phyloP scores from a whole-genome alignment of 2,113 vertebrate genomes.

The Erinaceus europaeus region DNA sequence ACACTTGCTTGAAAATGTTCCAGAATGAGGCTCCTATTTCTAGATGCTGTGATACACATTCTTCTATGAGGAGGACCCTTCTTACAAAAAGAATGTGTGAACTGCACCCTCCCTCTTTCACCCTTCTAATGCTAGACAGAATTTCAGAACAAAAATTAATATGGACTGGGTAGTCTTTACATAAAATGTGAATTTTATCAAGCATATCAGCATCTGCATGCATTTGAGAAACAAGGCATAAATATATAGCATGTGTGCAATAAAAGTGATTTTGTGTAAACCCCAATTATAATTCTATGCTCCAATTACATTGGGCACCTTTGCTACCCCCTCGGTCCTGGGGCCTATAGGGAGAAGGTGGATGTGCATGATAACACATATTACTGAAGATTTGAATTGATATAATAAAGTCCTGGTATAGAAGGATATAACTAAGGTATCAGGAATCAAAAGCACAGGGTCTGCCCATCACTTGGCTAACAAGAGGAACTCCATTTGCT shows the following conservation, averaged over 20 bases:
- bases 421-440: neutral
- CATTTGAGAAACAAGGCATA: neutral
- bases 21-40: neutral
- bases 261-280: neutral
- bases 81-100: neutral
- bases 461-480: slow-evolving; percentile 1
- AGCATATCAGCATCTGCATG: neutral
- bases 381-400: neutral
- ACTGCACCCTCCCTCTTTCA: neutral
- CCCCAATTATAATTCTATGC: neutral
- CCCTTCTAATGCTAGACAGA: neutral
- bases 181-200: neutral
- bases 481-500: neutral
- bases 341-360: rapidly evolving
- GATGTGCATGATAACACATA: neutral
- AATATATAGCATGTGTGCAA: neutral
- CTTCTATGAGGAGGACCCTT: neutral
- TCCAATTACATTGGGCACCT: too few relatives aligned
- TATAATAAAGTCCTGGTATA: neutral
- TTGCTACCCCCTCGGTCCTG: too few relatives aligned
- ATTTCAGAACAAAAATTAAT: neutral
- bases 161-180: neutral
- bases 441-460: neutral
- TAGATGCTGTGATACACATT: neutral
- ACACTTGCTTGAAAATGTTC: neutral